Evolutionary conservation across 2,797 vertebrate species (phyloP), one percentile per base, ranked within the genome.

Genomic region (Platalea minor): DNA sequence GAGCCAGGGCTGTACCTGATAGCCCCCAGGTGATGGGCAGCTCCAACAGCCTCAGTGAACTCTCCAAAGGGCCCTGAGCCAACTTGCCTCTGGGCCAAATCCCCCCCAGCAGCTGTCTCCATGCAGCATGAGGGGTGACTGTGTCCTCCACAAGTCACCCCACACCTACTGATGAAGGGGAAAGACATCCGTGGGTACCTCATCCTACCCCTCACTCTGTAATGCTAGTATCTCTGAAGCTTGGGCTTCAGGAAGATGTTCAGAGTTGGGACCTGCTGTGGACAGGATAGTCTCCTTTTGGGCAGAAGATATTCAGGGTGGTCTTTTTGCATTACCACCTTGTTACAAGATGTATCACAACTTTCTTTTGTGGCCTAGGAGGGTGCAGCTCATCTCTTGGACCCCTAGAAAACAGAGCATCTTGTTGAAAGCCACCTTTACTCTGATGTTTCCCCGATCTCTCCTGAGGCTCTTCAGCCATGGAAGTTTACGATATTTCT

Each of bases 41-140:
- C 35, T 87, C 51, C 33, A 72, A 26, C 19, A 63, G 53, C 45
- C 59, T 70, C 1, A 0, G 7, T 9, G 28, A 56, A 7, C 39
- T 56, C 68, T 53, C 51, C 26, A 26, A 57, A 70, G 57, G 31
- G 11, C 35, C n/a, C 63, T 12, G 9, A 85, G 11, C 14, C 29
- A 69, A 7, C 48, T 14, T 80, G 10, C 23, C 23, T 31, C 25
- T 10, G 64, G 25, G 13, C 3, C 10, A 64, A 60, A 81, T 81
- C 37, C 12, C 45, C 6, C 8, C 25, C 69, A 88, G 4, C 13
- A 31, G 14, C 29, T 77, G 25, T 61, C 17, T 69, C 12, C 48
- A 48, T 0, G 0, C 35, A 64, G 63, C 31, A 41, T 1, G 0
- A 8, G 8, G 21, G 3, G 17, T 35, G 51, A 37, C 7, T 0